These are phyloP conservation scores for Rhincodon typus DNA, from an alignment of 2,797 vertebrate genomes.

Conservation along the genomic window DNA sequence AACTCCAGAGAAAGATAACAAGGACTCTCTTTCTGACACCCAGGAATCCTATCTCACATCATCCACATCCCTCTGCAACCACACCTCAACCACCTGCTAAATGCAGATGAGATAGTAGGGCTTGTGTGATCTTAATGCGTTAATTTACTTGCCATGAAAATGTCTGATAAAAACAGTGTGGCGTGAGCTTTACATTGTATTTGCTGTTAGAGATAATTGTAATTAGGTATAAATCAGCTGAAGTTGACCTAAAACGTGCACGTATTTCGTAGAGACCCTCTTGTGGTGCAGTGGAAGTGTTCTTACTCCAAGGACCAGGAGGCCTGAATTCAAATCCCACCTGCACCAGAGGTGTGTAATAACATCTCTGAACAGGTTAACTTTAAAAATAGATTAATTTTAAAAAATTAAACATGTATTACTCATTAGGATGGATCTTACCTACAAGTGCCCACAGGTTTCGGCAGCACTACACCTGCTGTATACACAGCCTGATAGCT, in stretches of 20 bases:
- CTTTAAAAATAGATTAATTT: too few species aligned
- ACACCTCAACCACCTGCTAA: background rate
- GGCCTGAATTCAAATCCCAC: too few species aligned
- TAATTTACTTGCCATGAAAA: background rate
- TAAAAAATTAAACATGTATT: background rate
- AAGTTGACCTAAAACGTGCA: too few species aligned
- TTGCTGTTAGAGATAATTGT: background rate
- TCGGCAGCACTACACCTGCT: conserved; percentile 91
- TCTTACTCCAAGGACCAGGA: too few species aligned
- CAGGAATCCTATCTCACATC: background rate
- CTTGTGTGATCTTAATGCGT: background rate
- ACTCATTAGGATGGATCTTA: conserved; percentile 46
- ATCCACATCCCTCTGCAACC: background rate
- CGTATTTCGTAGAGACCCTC: too few species aligned
- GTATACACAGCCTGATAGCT: conserved; percentile 98
- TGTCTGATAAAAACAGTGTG: background rate
- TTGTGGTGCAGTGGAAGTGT: too few species aligned
- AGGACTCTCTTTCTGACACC: background rate
- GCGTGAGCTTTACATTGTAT: background rate
- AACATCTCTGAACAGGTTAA: too few species aligned
- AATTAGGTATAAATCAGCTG: too few species aligned
- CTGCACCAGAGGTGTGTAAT: too few species aligned
- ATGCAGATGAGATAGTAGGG: background rate
- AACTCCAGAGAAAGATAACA: too few species aligned
- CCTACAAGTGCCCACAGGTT: conserved; percentile 97